These are phyloP conservation scores for Bradypodion ventrale DNA, from an alignment of 2,797 vertebrate genomes.

Conservation along the genomic window DNA sequence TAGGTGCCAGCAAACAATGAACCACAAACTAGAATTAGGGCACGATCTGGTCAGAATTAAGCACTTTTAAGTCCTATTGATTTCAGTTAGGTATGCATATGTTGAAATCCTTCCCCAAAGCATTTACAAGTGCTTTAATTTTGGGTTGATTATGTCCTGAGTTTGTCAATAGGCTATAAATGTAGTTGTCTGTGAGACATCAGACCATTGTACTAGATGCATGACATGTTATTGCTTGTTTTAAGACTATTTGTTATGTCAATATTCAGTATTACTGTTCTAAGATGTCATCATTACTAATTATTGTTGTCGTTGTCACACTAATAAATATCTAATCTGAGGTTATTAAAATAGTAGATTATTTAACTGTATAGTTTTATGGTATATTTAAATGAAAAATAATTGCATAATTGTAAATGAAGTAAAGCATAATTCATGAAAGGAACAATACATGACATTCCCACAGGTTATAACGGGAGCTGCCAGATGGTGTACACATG, in stretches of 20 bases:
- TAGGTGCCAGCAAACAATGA: neutral
- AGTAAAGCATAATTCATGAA: constrained; percentile 2
- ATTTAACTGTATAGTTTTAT: constrained; percentile 25
- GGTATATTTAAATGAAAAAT: constrained; percentile 4
- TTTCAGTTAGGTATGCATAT: neutral
- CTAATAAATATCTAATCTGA: neutral
- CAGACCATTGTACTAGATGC: neutral
- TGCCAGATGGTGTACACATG: constrained; percentile 34
- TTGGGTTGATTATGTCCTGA: neutral
- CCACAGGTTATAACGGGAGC: constrained; percentile 23
- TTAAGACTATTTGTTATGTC: too few species aligned
- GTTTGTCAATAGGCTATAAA: neutral
- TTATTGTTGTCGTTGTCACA: neutral
- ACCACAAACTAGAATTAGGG: neutral
- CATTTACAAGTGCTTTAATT: neutral
- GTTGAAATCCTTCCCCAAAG: neutral
- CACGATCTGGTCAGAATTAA: neutral
- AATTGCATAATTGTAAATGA: constrained; percentile 4
- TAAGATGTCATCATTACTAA: too few species aligned
- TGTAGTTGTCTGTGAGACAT: neutral
- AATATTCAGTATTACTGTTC: too few species aligned
- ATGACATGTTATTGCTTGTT: neutral
- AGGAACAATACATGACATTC: constrained; percentile 6
- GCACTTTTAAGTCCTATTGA: neutral
- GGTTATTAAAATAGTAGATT: neutral